phyloP scores from a whole-genome alignment of 2,113 vertebrate genomes.

The Labrus mixtus region DNA sequence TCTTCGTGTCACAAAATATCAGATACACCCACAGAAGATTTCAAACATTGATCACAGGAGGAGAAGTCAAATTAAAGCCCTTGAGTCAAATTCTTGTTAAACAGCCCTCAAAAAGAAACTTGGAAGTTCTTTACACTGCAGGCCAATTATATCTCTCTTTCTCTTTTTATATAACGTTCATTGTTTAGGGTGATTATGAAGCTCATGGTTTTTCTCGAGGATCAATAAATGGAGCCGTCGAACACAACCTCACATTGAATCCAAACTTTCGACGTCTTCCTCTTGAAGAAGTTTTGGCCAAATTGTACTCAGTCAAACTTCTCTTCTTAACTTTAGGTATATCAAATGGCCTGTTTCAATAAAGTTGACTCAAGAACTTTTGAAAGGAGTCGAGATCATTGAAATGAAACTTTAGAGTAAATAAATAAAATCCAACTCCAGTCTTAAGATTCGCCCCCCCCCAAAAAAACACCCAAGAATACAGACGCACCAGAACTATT shows the following conservation, averaged over 20 bases:
- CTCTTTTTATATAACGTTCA: not conserved
- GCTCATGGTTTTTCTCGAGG: not conserved
- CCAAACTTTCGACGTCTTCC: not conserved
- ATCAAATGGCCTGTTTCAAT: not conserved
- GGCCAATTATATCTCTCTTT: constrained; percentile 17
- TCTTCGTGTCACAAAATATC: constrained; percentile 50
- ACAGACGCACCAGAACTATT: not conserved
- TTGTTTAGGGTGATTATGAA: constrained; percentile 9
- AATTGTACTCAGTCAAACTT: not conserved
- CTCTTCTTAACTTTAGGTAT: not conserved
- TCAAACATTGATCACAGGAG: constrained; percentile 65
- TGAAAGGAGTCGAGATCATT: not conserved
- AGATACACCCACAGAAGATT: constrained; percentile 49
- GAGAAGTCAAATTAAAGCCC: constrained; percentile 55
- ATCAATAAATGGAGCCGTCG: not conserved
- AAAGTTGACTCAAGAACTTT: constrained; percentile 47
- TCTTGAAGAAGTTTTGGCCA: not conserved
- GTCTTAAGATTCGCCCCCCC: constrained; percentile 41
- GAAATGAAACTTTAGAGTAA: constrained; percentile 26
- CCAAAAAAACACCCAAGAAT: not conserved
- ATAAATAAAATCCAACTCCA: constrained; percentile 69
- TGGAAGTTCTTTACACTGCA: constrained; percentile 8
- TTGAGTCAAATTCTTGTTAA: constrained; percentile 61
- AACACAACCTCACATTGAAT: not conserved
- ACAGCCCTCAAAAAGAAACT: constrained; percentile 22